Base-by-base conservation (phyloP, 1,140 invertebrate genomes). In the Macrobrachium nipponense region DNA sequence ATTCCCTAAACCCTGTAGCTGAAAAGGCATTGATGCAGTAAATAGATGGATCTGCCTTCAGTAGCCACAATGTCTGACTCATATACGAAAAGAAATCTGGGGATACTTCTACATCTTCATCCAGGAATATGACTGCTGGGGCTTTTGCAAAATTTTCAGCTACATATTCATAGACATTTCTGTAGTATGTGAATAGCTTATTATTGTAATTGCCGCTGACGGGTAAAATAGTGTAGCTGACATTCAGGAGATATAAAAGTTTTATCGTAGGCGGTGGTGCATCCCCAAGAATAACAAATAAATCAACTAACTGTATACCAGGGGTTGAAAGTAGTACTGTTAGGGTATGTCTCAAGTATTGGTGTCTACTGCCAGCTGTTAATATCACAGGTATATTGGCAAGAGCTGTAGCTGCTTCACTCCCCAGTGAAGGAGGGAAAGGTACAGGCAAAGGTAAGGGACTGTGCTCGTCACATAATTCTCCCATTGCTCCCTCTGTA, bases 51-150 rank as follows among this genome's bases (percentile, higher is more conserved):
- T 94, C 93, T 86, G 93, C 92, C 80, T 93, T 92, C 27, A 95
- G 88, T 18, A 95, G 88, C 78, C 91, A 91, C 15, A 92, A 87
- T 11, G 94, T 94, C 90, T 95, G 94, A 89, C 92, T 93, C 89
- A 95, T 94, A 90, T 93, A 94, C 89, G 85, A 93, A 88, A 94
- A 94, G 90, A 94, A 94, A 90, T 95, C 94, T 70, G 93, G 93
- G 36, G 94, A 93, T 8, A 95, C 92, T 90, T 94, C 93, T 58
- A 95, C 91, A 90, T 95, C 94, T 90, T 95, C 94, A 90, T 95
- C 94, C 43, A 95, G 90, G 59, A 95, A 91, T 80, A 95, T 94
- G 10, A 92, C 93, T 18, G 83, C 79, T n/a, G 83, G 79, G 15
- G 87, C 87, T n/a, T 86, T 23, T 18, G 87, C 72, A 44, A 79